A percentile compares a stretch with the other conserved stretches of the same genome.
These are phyloP conservation scores for Conopomorpha cramerella DNA, from an alignment of 1,140 invertebrate species.

Conservation along the genomic window DNA sequence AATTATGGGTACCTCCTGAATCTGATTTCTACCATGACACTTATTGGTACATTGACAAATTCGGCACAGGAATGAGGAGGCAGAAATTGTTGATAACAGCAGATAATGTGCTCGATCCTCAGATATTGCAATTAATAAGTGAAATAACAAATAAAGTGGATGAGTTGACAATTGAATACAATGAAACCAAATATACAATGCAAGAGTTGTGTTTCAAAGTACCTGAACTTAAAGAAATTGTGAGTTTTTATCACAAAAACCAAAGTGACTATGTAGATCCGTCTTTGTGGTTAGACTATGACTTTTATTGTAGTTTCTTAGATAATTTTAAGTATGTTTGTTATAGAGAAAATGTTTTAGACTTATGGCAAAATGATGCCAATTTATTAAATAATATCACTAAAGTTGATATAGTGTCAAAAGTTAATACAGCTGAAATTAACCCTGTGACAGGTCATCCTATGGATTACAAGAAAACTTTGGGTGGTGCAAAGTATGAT, in stretches of 20 bases:
- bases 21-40: conserved; percentile 71
- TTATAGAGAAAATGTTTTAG: conserved; percentile 67
- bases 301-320: conserved; percentile 64
- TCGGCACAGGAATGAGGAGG: conserved; percentile 65
- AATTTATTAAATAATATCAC: conserved; percentile 60
- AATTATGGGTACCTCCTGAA: conserved; percentile 72
- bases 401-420: conserved; percentile 65
- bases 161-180: conserved; percentile 23
- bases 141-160: conserved; percentile 35
- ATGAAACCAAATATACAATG: conserved; percentile 49
- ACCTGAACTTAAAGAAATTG: conserved; percentile 33
- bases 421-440: conserved; percentile 62
- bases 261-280: conserved; percentile 48
- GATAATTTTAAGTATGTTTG: conserved; percentile 64
- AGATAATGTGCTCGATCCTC: conserved; percentile 68
- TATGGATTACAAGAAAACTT: conserved; percentile 66
- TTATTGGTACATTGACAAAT: conserved; percentile 73
- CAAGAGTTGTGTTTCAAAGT: conserved; percentile 71
- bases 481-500: conserved; percentile 67
- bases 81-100: conserved; percentile 68
- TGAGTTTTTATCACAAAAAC: conserved; percentile 6
- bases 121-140: conserved; percentile 39
- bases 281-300: conserved; percentile 51
- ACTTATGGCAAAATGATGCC: conserved; percentile 71
- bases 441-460: conserved; percentile 70